These are phyloP conservation scores for Natator depressus DNA, from an alignment of 2,113 vertebrate genomes.

Conservation along the genomic window DNA sequence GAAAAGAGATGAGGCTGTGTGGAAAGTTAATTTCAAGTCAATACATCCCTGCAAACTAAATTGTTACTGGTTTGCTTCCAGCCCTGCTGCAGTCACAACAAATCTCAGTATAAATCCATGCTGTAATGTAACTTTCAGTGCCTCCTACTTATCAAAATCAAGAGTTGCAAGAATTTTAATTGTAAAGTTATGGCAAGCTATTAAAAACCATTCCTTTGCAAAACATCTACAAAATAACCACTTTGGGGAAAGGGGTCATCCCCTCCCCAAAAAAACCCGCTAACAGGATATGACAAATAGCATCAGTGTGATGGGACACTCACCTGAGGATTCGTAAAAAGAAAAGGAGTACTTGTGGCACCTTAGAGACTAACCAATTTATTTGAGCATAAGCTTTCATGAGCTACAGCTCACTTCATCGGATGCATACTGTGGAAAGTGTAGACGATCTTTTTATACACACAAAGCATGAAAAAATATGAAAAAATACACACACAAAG, in stretches of 20 bases:
- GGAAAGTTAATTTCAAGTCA: not conserved
- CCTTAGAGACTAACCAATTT: no score
- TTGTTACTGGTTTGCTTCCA: not conserved
- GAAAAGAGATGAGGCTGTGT: not conserved
- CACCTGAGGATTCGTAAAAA: no score
- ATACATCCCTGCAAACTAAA: not conserved
- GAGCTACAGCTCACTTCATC: no score
- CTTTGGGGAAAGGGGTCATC: not conserved
- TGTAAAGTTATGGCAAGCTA: not conserved
- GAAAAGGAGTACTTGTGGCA: no score
- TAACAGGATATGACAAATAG: not conserved
- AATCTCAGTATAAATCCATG: not conserved
- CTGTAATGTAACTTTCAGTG: not conserved
- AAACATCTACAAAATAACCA: not conserved
- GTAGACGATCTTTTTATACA: no score
- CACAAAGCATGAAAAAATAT: no score
- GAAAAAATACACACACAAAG: no score
- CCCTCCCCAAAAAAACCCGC: not conserved
- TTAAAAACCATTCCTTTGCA: not conserved
- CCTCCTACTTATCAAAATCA: not conserved
- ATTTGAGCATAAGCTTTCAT: no score
- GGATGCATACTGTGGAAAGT: no score
- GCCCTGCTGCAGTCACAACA: not conserved
- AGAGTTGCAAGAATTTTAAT: not conserved
- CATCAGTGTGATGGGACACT: not conserved